Conservation (phyloP, 2,888 invertebrate species). For the Kryphioiulus occultus region DNA sequence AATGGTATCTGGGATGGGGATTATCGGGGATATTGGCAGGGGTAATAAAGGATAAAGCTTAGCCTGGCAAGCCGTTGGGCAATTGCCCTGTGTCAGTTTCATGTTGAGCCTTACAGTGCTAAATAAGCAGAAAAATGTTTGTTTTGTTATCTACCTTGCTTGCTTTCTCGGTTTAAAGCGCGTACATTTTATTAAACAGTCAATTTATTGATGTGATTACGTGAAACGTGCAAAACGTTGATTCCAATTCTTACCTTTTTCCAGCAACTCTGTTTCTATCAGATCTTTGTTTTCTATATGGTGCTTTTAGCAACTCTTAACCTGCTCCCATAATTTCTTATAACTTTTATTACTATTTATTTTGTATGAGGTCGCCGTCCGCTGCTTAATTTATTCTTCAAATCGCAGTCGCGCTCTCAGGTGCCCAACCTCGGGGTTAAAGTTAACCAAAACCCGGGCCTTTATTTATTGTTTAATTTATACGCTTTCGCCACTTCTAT, state of each 20-base stretch:
- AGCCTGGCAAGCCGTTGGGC: background rate
- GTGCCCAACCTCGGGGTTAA: background rate
- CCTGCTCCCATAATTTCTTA: background rate
- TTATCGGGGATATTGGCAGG: background rate
- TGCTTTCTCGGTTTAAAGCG: background rate
- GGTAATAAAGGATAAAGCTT: background rate
- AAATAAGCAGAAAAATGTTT: background rate
- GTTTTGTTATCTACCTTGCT: background rate
- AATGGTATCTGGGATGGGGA: background rate
- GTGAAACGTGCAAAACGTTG: background rate
- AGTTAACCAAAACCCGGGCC: background rate
- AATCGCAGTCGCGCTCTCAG: background rate
- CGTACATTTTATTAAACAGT: background rate
- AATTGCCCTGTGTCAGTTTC: background rate
- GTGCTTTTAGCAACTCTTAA: background rate
- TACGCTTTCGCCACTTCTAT: background rate
- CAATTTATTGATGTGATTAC: background rate
- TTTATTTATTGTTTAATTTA: constrained; percentile 20
- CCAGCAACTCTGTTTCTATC: background rate
- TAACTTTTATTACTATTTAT: constrained; percentile 3
- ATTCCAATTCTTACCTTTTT: background rate
- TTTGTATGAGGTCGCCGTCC: background rate
- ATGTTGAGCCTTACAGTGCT: background rate
- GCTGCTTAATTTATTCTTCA: background rate
- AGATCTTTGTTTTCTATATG: background rate